Base-by-base conservation (phyloP, 2,113 vertebrate genomes). In the Ailuropoda melanoleuca region DNA sequence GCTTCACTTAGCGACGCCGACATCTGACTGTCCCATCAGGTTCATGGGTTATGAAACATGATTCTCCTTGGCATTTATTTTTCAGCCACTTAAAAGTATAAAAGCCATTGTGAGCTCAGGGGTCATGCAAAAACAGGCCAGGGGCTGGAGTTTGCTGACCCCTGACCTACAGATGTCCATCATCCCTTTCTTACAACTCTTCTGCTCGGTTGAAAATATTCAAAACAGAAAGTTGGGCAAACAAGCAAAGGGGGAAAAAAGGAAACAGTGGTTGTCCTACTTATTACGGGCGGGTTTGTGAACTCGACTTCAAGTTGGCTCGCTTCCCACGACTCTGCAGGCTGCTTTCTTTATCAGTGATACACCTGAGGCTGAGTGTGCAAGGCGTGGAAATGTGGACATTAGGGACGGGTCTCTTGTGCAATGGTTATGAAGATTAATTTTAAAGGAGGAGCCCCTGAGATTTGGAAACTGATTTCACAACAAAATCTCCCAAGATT, bases 391-490 rank as follows among this genome's bases (percentile, higher is more conserved):
- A 23, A 14, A 39, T 8, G 34, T 29, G 53, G 13, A 8, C 15
- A 6, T 43, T 53, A 31, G 48, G 64, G 39, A 34, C 53, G 58
- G 80, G 43, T 55, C 68, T 90, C 60, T 43, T 2, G 3, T 53
- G 15, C 11, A 43, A n/a, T 37, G 60, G n/a, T 60, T 66, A 53
- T 8, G 13, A n/a, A 58, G 78, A 55, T 46, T 37, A 11, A 48
- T 39, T 86, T n/a, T 77, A 82, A n/a, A 62, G 78, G 18, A 62
- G 31, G 62, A 68, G 21, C 0, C 4, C n/a, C 62, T 3, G n/a
- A 43, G 26, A 29, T 39, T 92, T 56, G n/a, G 77, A 64, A 66
- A 78, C 89, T n/a, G n/a, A 75, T 58, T 95, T 75, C 64, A 11
- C 14, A 60, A 50, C 55, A 80, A 55, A 31, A 21, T n/a, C 21